Evolutionary conservation across 2,113 vertebrate genomes (phyloP).

Genomic region (Calyptommatus sinebrachiatus): DNA sequence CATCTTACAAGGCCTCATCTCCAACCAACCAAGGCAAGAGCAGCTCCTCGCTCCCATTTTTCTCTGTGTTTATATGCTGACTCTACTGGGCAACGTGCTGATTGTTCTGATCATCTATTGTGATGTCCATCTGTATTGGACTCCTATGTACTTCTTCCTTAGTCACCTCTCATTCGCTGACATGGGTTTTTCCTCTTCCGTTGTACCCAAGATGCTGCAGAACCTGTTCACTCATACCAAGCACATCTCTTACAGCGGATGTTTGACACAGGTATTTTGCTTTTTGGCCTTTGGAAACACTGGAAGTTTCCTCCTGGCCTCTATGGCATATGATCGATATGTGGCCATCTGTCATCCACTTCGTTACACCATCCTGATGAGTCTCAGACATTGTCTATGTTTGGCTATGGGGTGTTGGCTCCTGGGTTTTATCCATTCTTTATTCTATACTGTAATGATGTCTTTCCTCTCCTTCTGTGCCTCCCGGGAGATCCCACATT

Average conservation of each 20-base stretch:
- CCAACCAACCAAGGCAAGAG: conserved; percentile 26
- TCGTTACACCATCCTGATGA: conserved; percentile 37
- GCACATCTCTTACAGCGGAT: conserved; percentile 45
- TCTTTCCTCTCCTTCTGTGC: conserved; percentile 47
- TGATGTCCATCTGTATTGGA: background rate
- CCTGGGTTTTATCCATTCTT: conserved; percentile 21
- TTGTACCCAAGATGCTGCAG: conserved; percentile 48
- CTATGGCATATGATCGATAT: conserved; percentile 44
- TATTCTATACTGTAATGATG: conserved; percentile 45
- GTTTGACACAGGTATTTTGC: conserved; percentile 52
- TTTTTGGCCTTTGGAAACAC: conserved; percentile 54
- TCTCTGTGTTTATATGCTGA: conserved; percentile 42
- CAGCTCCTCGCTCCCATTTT: conserved; percentile 30
- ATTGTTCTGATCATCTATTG: conserved; percentile 41
- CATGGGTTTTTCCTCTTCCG: conserved; percentile 44
- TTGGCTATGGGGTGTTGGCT: conserved; percentile 40
- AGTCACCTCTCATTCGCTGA: conserved; percentile 40
- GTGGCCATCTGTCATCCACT: conserved; percentile 50
- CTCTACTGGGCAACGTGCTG: conserved; percentile 45
- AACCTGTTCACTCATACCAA: conserved; percentile 41
- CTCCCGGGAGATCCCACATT: conserved; percentile 37
- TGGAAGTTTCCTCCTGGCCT: conserved; percentile 49
- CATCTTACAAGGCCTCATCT: conserved; percentile 51
- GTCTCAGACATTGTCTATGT: conserved; percentile 2
- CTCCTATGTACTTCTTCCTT: conserved; percentile 56